phyloP scores from a whole-genome alignment of 2,888 invertebrate genomes.

The Agonopterix arenella region DNA sequence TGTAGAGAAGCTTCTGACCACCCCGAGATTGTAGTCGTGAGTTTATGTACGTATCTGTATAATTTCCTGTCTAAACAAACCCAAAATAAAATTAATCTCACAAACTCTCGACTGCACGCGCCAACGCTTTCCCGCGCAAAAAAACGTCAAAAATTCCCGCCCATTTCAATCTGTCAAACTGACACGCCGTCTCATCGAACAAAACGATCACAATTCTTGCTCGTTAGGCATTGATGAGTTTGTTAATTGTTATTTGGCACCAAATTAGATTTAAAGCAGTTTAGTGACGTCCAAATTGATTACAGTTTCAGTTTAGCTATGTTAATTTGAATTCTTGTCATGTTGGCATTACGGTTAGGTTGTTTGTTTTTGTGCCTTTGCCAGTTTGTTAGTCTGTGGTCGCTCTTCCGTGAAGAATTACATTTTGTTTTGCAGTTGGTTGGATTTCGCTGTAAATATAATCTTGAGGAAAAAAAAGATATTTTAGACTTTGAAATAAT shows the following conservation, averaged over 20 bases:
- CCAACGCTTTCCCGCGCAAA: conserved; percentile 35
- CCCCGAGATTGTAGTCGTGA: too few relatives aligned
- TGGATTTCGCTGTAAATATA: too few relatives aligned
- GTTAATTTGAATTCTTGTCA: conserved; percentile 9
- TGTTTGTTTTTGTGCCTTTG: conserved; percentile 8
- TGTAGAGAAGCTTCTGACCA: too few relatives aligned
- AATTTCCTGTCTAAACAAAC: too few relatives aligned
- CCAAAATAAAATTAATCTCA: too few relatives aligned
- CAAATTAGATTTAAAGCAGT: conserved; percentile 42
- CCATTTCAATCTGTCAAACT: conserved; percentile 46
- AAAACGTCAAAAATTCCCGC: conserved; percentile 44
- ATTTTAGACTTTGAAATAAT: too few relatives aligned
- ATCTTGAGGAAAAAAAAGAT: too few relatives aligned
- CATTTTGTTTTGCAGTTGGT: not conserved
- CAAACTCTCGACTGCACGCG: conserved; percentile 13
- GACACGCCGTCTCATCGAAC: conserved; percentile 28
- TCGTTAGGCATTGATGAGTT: conserved; percentile 60
- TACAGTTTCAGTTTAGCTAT: conserved; percentile 8
- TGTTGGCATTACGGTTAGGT: conserved; percentile 1
- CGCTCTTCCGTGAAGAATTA: conserved; percentile 6
- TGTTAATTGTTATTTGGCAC: conserved; percentile 64
- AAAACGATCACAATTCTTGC: conserved; percentile 5
- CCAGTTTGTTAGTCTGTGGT: conserved; percentile 6
- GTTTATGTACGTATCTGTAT: too few relatives aligned
- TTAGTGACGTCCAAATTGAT: conserved; percentile 37